A percentile compares a stretch with the other conserved stretches of the same genome.
phyloP scores from a whole-genome alignment of 2,797 vertebrate genomes.

The Halcyon chelicuti region DNA sequence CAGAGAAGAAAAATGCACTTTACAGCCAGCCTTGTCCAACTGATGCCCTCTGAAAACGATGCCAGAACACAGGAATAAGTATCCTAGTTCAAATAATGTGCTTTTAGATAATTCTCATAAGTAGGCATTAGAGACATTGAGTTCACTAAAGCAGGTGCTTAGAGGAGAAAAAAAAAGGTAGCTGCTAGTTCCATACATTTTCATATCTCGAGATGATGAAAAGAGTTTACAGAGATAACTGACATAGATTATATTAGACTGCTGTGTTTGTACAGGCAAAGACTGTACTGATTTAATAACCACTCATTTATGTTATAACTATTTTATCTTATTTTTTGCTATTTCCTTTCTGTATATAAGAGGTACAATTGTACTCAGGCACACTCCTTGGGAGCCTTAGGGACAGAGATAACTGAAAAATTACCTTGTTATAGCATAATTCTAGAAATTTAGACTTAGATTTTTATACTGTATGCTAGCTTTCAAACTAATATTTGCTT shows the following conservation, averaged over 20 bases:
- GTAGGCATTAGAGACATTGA: slow-evolving; percentile 3
- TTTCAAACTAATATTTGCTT: background rate
- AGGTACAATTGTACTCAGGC: background rate
- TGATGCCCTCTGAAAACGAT: background rate
- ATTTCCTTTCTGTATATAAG: background rate
- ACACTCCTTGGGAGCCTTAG: background rate
- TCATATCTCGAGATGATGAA: slow-evolving; percentile 29
- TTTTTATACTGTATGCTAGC: background rate
- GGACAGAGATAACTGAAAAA: background rate
- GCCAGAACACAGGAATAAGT: background rate
- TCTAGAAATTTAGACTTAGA: background rate
- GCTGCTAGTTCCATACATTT: slow-evolving; percentile 51
- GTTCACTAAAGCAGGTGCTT: slow-evolving; percentile 35
- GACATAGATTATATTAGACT: background rate
- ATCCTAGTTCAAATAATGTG: background rate
- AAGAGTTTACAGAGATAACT: slow-evolving; percentile 39
- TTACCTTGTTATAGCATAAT: background rate
- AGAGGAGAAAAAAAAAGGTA: background rate
- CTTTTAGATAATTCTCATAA: slow-evolving; percentile 42
- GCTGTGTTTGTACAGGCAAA: slow-evolving; percentile 33
- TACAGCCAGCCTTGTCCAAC: background rate
- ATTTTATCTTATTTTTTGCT: background rate
- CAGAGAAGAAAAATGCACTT: background rate
- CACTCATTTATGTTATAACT: background rate
- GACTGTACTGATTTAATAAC: background rate